These are phyloP conservation scores for Raja brachyura DNA, from an alignment of 2,113 vertebrate genomes.

Conservation along the genomic window DNA sequence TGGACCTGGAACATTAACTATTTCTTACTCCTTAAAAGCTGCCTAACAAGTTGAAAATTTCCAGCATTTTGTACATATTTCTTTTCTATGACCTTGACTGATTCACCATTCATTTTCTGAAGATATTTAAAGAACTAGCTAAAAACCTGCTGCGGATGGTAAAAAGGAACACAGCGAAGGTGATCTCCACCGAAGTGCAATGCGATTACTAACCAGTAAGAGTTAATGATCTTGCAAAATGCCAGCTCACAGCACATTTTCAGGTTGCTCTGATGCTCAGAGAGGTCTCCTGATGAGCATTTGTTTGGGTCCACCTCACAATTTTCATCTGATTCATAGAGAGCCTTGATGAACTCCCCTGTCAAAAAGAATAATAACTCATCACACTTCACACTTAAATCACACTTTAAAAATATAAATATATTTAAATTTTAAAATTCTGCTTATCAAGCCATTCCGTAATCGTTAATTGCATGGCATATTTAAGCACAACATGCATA, in stretches of 20 bases:
- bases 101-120: not conserved
- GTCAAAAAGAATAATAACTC: conserved; percentile 41
- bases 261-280: conserved; percentile 93
- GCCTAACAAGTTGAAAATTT: too few relatives aligned
- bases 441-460: not conserved
- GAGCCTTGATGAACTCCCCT: conserved; percentile 97
- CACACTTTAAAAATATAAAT: too few relatives aligned
- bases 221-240: conserved; percentile 99
- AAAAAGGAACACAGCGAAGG: not conserved
- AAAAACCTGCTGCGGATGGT: not conserved
- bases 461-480: conserved; percentile 6
- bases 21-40: too few relatives aligned
- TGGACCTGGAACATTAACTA: too few relatives aligned
- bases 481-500: not conserved
- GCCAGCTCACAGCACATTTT: conserved; percentile 98
- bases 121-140: not conserved
- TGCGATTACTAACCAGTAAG: conserved; percentile 77
- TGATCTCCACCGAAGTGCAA: not conserved
- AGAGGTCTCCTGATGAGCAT: conserved; percentile 80
- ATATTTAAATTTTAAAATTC: not conserved
- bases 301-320: conserved; percentile 93
- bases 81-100: not conserved
- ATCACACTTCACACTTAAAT: conserved; percentile 1
- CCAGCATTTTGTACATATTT: not conserved
- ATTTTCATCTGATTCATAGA: conserved; percentile 98